Evolutionary conservation across 2,113 vertebrate species (phyloP).

Genomic region (Nestor notabilis): DNA sequence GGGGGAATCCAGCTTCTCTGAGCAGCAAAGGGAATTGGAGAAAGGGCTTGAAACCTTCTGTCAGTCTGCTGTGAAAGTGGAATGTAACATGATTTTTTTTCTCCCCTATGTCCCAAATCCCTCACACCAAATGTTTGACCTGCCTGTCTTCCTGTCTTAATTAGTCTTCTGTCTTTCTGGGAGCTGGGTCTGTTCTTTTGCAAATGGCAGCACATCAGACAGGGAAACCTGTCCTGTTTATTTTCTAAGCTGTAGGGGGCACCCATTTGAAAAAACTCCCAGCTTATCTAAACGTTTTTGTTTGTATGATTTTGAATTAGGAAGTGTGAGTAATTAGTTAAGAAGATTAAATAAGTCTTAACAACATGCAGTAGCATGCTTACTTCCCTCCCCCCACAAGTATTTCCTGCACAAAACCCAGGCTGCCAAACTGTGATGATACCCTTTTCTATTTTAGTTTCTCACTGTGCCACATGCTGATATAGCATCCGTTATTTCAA

Average conservation of each 20-base stretch:
- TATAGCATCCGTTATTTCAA: slow-evolving; percentile 25
- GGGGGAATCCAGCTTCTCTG: not conserved
- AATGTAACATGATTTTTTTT: slow-evolving; percentile 67
- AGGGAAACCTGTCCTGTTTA: slow-evolving; percentile 72
- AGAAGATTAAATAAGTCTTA: slow-evolving; percentile 77
- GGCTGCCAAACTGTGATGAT: slow-evolving; percentile 29
- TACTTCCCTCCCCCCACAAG: not conserved
- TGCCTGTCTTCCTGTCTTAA: slow-evolving; percentile 75
- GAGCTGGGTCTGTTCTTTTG: slow-evolving; percentile 73
- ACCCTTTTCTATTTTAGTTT: slow-evolving; percentile 38
- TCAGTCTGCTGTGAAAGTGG: slow-evolving; percentile 62
- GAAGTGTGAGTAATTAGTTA: slow-evolving; percentile 78
- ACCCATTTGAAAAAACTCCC: slow-evolving; percentile 74
- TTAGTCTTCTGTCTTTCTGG: slow-evolving; percentile 72
- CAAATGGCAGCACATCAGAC: slow-evolving; percentile 75
- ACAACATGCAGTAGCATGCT: slow-evolving; percentile 60
- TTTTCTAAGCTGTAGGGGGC: slow-evolving; percentile 77
- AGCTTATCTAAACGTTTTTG: slow-evolving; percentile 76
- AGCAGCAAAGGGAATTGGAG: slow-evolving; percentile 18
- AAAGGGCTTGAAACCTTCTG: slow-evolving; percentile 8
- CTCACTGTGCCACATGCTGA: slow-evolving; percentile 58
- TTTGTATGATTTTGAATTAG: slow-evolving; percentile 82
- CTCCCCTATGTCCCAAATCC: slow-evolving; percentile 64
- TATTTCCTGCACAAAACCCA: slow-evolving; percentile 48
- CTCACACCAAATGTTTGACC: slow-evolving; percentile 75